Evolutionary conservation across 1,140 invertebrate genomes (phyloP).

Genomic region (Drosophila kohkoa): DNA sequence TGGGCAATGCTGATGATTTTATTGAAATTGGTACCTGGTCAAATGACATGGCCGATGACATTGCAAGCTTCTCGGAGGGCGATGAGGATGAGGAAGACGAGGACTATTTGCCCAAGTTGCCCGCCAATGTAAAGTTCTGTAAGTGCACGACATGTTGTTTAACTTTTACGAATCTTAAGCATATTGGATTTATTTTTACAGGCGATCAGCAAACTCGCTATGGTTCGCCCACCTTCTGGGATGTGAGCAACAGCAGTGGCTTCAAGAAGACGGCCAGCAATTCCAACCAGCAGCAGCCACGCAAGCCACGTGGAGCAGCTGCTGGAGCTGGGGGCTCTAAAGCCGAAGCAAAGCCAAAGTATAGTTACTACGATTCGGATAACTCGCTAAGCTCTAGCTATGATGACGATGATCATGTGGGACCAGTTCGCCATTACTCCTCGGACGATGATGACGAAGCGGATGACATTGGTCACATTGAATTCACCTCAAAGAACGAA

Average conservation of each 20-base stretch:
- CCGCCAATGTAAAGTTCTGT: constrained; percentile 86
- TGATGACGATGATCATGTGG: constrained; percentile 58
- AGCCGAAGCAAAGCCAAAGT: constrained; percentile 40
- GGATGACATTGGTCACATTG: constrained; percentile 86
- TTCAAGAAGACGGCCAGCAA: constrained; percentile 27
- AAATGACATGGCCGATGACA: constrained; percentile 91
- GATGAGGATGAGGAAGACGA: constrained; percentile 84
- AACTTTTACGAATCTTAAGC: too few relatives aligned
- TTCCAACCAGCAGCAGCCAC: not conserved
- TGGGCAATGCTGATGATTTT: constrained; percentile 84
- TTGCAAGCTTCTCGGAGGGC: constrained; percentile 58
- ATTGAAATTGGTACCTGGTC: constrained; percentile 96
- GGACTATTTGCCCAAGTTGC: constrained; percentile 77
- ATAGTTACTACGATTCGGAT: constrained; percentile 74
- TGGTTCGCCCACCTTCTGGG: constrained; percentile 86
- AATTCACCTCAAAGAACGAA: constrained; percentile 92
- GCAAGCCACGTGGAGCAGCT: constrained; percentile 13
- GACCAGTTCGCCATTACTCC: constrained; percentile 45
- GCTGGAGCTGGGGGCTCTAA: not conserved
- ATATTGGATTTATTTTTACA: constrained; percentile 9
- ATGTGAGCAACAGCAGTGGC: constrained; percentile 61
- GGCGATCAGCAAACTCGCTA: constrained; percentile 84
- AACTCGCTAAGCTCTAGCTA: constrained; percentile 75
- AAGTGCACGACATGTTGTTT: constrained; percentile 27
- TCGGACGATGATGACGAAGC: constrained; percentile 64